These are phyloP conservation scores for Phengaris alcon DNA, from an alignment of 2,888 invertebrate species.

Conservation along the genomic window DNA sequence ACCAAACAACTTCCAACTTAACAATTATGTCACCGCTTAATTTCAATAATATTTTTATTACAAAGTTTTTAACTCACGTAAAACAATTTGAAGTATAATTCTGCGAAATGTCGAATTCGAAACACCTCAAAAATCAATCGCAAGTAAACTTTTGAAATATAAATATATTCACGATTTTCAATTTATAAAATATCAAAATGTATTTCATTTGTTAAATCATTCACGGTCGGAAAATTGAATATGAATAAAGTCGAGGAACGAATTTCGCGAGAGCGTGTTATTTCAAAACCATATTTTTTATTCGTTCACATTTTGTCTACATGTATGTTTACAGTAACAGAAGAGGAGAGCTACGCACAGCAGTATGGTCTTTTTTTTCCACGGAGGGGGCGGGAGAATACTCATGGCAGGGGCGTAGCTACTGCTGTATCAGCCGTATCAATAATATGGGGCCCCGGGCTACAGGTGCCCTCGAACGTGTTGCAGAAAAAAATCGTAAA, in stretches of 20 bases:
- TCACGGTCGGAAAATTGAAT: slow-evolving; percentile 6
- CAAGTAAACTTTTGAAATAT: slow-evolving; percentile 5
- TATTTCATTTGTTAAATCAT: background rate
- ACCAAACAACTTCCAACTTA: too few relatives aligned
- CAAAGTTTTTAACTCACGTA: background rate
- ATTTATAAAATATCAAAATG: background rate
- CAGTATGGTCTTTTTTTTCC: too few relatives aligned
- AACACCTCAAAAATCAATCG: slow-evolving; percentile 9
- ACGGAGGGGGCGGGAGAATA: too few relatives aligned
- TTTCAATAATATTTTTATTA: background rate
- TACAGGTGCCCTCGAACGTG: too few relatives aligned
- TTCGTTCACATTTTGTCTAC: background rate
- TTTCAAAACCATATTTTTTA: slow-evolving; percentile 10
- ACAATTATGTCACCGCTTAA: too few relatives aligned
- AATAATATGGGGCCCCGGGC: too few relatives aligned
- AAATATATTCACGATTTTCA: background rate
- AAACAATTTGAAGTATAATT: slow-evolving; percentile 1
- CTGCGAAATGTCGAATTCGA: background rate
- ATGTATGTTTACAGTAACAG: too few relatives aligned
- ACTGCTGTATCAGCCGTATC: too few relatives aligned
- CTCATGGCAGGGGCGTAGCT: too few relatives aligned
- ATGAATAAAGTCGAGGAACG: background rate
- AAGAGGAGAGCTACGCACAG: too few relatives aligned
- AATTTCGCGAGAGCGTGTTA: background rate
- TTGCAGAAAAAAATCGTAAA: too few relatives aligned